These are phyloP conservation scores for Craniophora ligustri DNA, from an alignment of 2,888 invertebrate species.

Conservation along the genomic window DNA sequence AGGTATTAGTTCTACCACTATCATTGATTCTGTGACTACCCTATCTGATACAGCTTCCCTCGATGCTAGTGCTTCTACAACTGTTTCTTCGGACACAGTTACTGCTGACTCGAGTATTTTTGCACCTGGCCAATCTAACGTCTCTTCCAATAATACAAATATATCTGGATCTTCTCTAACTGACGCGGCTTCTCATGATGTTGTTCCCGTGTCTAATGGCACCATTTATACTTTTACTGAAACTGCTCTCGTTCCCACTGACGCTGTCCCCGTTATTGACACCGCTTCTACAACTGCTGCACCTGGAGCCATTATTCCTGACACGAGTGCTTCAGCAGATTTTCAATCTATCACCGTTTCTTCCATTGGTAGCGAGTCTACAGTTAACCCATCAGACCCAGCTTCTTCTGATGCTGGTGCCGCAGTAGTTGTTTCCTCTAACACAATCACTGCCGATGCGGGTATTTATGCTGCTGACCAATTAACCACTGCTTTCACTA, in stretches of 20 bases:
- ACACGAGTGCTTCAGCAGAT: constrained; percentile 4
- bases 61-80: neutral
- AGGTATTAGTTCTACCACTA: neutral
- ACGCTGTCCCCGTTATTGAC: neutral
- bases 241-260: constrained; percentile 8
- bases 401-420: neutral
- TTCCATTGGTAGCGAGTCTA: neutral
- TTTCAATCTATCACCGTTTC: constrained; percentile 8
- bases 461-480: too few relatives aligned
- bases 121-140: neutral
- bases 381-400: neutral
- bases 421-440: neutral
- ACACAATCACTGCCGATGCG: too few relatives aligned
- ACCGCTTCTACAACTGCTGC: neutral
- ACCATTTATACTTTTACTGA: too few relatives aligned
- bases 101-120: neutral
- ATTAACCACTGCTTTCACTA: too few relatives aligned
- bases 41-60: neutral
- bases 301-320: constrained; percentile 8
- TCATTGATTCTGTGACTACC: neutral
- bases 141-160: neutral
- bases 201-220: too few relatives aligned
- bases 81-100: neutral
- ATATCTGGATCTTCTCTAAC: neutral
- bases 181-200: too few relatives aligned